A percentile compares a stretch with the other conserved stretches of the same genome.
These are phyloP conservation scores for Leptatherina wallacei DNA, from an alignment of 2,797 vertebrate genomes.

Conservation along the genomic window DNA sequence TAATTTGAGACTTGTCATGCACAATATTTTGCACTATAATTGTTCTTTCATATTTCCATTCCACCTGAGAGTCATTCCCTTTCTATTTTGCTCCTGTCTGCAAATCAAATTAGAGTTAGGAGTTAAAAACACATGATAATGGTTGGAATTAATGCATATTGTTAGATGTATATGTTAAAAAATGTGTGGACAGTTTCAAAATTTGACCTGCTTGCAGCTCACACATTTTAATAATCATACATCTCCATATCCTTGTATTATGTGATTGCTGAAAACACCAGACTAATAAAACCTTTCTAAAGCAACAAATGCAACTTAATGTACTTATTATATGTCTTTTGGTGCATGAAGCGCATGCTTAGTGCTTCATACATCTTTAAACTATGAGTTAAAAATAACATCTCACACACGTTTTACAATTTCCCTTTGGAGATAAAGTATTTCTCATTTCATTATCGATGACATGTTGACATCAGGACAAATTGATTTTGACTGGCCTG, in stretches of 20 bases:
- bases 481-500: too few relatives aligned
- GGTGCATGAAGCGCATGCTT: background rate
- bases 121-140: background rate
- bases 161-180: background rate
- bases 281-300: background rate
- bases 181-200: background rate
- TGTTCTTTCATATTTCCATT: too few relatives aligned
- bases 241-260: background rate
- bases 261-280: background rate
- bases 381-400: too few relatives aligned
- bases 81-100: too few relatives aligned
- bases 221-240: background rate
- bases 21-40: too few relatives aligned
- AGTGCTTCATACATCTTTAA: background rate
- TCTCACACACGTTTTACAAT: too few relatives aligned
- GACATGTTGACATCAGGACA: too few relatives aligned
- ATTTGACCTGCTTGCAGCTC: background rate
- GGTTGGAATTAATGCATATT: background rate
- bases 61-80: too few relatives aligned
- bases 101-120: background rate
- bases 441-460: too few relatives aligned
- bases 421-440: too few relatives aligned
- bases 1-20: too few relatives aligned
- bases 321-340: background rate
- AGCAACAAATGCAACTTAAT: background rate